A percentile compares a stretch with the other conserved stretches of the same genome.
Evolutionary conservation across 2,888 invertebrate species (phyloP).

Genomic region (Rhamnusium bicolor): DNA sequence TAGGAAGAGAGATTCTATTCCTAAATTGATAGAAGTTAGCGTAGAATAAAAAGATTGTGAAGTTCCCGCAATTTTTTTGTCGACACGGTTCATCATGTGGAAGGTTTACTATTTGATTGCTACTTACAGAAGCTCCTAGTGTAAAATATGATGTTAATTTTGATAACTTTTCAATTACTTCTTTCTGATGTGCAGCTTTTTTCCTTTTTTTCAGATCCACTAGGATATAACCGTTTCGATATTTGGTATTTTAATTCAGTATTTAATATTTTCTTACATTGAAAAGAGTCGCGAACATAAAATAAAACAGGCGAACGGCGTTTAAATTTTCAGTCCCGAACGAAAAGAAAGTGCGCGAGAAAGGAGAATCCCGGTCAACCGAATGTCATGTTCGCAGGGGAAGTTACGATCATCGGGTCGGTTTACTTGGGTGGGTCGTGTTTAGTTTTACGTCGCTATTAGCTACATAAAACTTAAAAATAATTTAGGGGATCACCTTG

Average conservation of each 20-base stretch:
- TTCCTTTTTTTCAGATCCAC: too few relatives aligned
- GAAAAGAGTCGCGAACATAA: slow-evolving; percentile 1
- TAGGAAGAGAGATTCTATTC: slow-evolving; percentile 28
- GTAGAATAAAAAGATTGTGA: not conserved
- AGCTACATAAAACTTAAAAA: not conserved
- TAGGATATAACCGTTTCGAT: slow-evolving; percentile 30
- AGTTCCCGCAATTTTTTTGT: not conserved
- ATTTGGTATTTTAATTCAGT: not conserved
- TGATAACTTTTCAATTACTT: slow-evolving; percentile 35
- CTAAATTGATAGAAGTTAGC: not conserved
- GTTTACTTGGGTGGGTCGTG: not conserved
- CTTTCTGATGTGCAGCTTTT: too few relatives aligned
- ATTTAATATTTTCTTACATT: too few relatives aligned
- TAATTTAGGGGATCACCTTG: not conserved
- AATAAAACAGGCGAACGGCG: not conserved
- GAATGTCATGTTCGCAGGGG: too few relatives aligned
- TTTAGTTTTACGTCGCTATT: not conserved
- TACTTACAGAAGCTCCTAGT: slow-evolving; percentile 8
- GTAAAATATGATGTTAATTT: slow-evolving; percentile 38
- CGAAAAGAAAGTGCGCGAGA: not conserved
- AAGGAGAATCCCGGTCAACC: too few relatives aligned
- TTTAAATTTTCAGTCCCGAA: not conserved
- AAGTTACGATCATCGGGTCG: too few relatives aligned
- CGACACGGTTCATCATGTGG: not conserved
- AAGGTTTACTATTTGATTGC: not conserved